Percentiles rank a stretch among this genome's conserved stretches.
Conservation (phyloP, 2,888 invertebrate genomes). For the Pyrgus malvae region DNA sequence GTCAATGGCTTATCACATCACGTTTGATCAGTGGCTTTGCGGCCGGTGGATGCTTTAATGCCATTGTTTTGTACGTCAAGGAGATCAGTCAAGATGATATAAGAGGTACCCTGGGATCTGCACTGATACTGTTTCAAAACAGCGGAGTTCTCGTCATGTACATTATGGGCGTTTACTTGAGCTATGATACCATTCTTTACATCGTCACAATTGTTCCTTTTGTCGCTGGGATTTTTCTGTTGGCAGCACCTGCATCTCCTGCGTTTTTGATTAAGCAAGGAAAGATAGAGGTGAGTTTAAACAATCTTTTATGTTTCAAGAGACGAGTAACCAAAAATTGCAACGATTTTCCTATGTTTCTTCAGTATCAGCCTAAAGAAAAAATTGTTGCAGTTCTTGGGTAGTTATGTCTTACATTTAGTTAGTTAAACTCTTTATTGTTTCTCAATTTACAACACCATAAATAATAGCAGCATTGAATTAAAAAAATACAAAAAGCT, state of each 20-base stretch:
- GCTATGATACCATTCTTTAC: conserved; percentile 53
- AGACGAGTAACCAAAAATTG: no score
- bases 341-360: no score
- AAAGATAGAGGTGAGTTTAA: conserved; percentile 48
- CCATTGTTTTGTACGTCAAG: conserved; percentile 58
- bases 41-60: conserved; percentile 56
- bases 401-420: no score
- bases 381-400: no score
- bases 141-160: conserved; percentile 57
- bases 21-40: conserved; percentile 51
- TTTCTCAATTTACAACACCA: no score
- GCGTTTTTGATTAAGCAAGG: conserved; percentile 57
- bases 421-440: no score
- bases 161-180: conserved; percentile 53
- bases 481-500: no score
- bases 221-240: conserved; percentile 47
- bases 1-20: conserved; percentile 47
- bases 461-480: no score
- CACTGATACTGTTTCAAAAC: conserved; percentile 52
- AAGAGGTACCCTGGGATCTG: conserved; percentile 52
- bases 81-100: conserved; percentile 61
- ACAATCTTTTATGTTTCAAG: no score
- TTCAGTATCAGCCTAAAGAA: no score
- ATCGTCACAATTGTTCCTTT: conserved; percentile 48
- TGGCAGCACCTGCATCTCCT: conserved; percentile 63